Conservation (phyloP, 2,113 vertebrate genomes). For the Silurus asotus region DNA sequence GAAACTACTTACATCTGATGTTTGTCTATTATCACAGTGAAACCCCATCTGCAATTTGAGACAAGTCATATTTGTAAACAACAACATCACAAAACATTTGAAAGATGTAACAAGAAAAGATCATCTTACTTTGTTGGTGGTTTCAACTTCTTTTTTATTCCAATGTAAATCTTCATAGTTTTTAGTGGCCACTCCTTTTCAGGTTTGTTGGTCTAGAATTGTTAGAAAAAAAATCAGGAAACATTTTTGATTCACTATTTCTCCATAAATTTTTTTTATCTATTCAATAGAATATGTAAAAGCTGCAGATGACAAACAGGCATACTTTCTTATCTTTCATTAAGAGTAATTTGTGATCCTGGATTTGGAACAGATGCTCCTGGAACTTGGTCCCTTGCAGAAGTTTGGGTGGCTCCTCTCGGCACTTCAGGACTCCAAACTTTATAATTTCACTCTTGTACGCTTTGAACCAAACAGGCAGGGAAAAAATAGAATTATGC, state of each 20-base stretch:
- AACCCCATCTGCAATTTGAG: conserved; percentile 82
- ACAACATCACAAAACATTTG: background rate
- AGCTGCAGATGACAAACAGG: background rate
- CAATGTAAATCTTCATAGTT: conserved; percentile 89
- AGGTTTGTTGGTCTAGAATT: conserved; percentile 81
- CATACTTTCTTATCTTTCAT: conserved; percentile 93
- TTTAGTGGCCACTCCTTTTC: conserved; percentile 92
- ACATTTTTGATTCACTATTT: background rate
- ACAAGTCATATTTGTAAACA: conserved; percentile 6
- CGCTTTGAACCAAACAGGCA: conserved; percentile 66
- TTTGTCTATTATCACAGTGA: conserved; percentile 87
- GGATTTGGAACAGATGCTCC: conserved; percentile 90
- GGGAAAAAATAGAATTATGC: background rate
- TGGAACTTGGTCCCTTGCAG: conserved; percentile 89
- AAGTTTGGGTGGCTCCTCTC: conserved; percentile 88
- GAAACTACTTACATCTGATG: conserved; percentile 88
- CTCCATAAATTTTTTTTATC: background rate
- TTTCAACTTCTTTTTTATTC: conserved; percentile 91
- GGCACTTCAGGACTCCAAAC: conserved; percentile 85
- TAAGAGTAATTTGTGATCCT: conserved; percentile 81
- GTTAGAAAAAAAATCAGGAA: background rate
- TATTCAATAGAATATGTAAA: background rate
- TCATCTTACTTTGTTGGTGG: conserved; percentile 82
- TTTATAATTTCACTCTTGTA: conserved; percentile 83
- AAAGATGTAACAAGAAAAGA: background rate